Conservation (phyloP, 2,888 invertebrate genomes). For the Muscina levida region DNA sequence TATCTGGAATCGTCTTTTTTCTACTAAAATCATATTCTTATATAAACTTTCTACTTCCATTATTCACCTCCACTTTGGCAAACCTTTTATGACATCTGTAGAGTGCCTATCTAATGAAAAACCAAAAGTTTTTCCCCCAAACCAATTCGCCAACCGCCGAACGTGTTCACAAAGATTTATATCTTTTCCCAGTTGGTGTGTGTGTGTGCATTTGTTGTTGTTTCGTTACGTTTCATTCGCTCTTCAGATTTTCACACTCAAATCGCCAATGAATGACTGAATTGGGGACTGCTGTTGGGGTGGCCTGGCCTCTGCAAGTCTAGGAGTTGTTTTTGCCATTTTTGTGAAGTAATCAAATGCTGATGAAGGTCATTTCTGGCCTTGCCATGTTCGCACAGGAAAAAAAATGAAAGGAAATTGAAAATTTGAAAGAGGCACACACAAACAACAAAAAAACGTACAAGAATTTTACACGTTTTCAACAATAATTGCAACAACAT, state of each 20-base stretch:
- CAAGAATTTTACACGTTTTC: conserved; percentile 22
- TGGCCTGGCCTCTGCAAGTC: not conserved
- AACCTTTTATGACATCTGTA: not conserved
- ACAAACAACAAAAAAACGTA: conserved; percentile 23
- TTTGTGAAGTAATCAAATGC: conserved; percentile 25
- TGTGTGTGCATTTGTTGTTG: not conserved
- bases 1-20: no score
- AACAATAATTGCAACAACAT: conserved; percentile 27
- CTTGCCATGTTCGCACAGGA: not conserved
- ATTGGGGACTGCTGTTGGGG: not conserved
- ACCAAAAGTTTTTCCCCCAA: conserved; percentile 12
- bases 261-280: no score
- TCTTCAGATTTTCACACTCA: no score
- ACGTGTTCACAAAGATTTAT: conserved; percentile 32
- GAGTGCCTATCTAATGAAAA: not conserved
- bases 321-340: not conserved
- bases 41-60: no score
- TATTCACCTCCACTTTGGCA: no score
- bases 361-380: conserved; percentile 53
- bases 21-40: no score
- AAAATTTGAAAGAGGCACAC: conserved; percentile 15
- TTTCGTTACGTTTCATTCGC: no score
- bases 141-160: conserved; percentile 13
- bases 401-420: conserved; percentile 53
- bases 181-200: conserved; percentile 22